Evolutionary conservation across 2,888 invertebrate species (phyloP), one percentile per base, ranked within the genome.

Genomic region (Eulithis prunata): DNA sequence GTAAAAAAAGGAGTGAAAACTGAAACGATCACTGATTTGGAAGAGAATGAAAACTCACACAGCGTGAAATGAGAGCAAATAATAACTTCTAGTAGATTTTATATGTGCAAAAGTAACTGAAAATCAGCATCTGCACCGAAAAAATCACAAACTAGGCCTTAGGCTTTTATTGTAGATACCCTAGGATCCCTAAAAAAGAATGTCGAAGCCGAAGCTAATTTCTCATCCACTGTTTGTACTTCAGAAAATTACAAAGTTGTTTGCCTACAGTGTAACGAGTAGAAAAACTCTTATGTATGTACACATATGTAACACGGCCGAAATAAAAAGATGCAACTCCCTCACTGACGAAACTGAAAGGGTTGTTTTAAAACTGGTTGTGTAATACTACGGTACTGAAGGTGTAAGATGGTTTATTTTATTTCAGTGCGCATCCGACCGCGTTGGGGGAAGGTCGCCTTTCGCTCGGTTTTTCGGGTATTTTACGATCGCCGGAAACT

Each of bases 341-440:
- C 38, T 46, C 61, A 70, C 56, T 63, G 54, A 67, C 59, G 21
- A n/a, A 59, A 67, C 49, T 32, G 69, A 64, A 62, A 52, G 59
- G 59, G 45, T 57, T 57, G 54, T 32, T 71, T 74, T 71, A 41
- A 47, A 80, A 75, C 70, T 59, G 57, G 80, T 55, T 64, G 83
- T 72, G 73, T 89, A 85, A 90, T 90, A 90, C 89, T 90, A 90
- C 90, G 88, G 90, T 83, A 89, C 75, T 69, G 77, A 80, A 78
- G 80, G 79, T 79, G 79, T 72, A 77, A 78, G 78, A 75, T 77
- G 75, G 76, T 78, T 76, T 80, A 79, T 81, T 80, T 79, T 76
- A 74, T 76, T 78, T 81, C 87, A 90, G 90, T 90, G 84, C 85
- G 88, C 82, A 75, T 77, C 77, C 68, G 70, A 68, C 59, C 71